Conservation (phyloP, 2,797 vertebrate species). For the Myripristis jacobus region DNA sequence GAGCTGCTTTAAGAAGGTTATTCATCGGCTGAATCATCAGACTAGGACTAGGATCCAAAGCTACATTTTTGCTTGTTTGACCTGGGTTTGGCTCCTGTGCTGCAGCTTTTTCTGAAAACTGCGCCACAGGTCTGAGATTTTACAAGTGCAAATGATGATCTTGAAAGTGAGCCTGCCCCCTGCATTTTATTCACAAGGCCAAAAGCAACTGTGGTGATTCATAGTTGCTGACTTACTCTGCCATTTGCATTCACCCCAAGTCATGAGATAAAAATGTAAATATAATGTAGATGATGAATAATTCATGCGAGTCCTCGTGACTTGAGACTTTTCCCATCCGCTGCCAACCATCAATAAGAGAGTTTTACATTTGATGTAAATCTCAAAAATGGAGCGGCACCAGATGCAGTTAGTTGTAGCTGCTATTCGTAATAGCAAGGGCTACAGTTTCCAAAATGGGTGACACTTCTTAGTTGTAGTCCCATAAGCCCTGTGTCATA, state of each 20-base stretch:
- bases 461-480: neutral
- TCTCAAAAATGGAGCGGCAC: neutral
- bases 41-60: conserved; percentile 19
- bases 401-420: neutral
- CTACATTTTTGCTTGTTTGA: conserved; percentile 20
- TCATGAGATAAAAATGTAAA: conserved; percentile 2
- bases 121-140: neutral
- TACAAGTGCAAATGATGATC: neutral
- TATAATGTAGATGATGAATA: neutral
- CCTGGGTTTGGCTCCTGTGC: conserved; percentile 28
- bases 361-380: neutral
- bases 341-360: neutral
- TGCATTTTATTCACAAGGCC: conserved; percentile 19
- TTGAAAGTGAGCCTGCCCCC: neutral
- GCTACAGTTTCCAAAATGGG: neutral
- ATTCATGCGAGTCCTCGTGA: neutral
- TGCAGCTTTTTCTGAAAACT: conserved; percentile 3
- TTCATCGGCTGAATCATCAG: conserved; percentile 62
- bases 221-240: neutral
- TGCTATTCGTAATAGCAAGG: neutral
- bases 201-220: conserved; percentile 6
- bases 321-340: neutral
- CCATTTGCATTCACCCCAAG: conserved; percentile 10
- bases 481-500: neutral
- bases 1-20: conserved; percentile 36